Evolutionary conservation across 2,888 invertebrate species (phyloP), one percentile per base, ranked within the genome.

Genomic region (Leptopilina drosophilae): DNA sequence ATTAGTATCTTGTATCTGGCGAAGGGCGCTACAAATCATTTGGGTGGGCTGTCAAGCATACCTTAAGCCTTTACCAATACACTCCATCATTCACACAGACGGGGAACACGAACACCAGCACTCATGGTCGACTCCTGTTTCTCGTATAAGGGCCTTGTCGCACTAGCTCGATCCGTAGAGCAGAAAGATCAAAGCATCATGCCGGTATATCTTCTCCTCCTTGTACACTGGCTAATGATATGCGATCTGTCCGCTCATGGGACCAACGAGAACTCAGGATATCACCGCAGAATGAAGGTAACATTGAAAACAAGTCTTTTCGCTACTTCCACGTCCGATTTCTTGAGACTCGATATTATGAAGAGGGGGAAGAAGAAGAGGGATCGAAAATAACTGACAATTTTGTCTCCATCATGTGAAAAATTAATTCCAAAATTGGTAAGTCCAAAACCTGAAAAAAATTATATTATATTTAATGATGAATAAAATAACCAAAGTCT

Each of bases 21-120:
- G 82, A 83, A 84, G 83, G 81, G 82, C 82, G 82, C 83, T 67
- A 87, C 86, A 87, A 87, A 87, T 87, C 86, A 87, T 87, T 85
- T 82, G 80, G 83, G 83, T 82, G 81, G 81, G 82, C 81, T 85
- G 85, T 85, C 85, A 81, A 82, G 67, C 81, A 66, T 84, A 82
- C 78, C 79, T 83, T 69, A 79, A 85, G 81, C 76, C 67, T 69
- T 42, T 64, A 79, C 78, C 77, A 79, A 78, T 78, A 78, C 76
- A 49, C 26, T 9, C 64, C 40, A 46, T 66, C 56, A 69, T 67
- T 15, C 26, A n/a, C 53, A 67, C 67, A 49, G 49, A 49, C 49
- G 11, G 11, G 12, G 12, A 49, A 49, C 66, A 66, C 66, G 5
- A 15, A 42, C 46, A 67, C 20, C 1, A 5, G 12, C 26, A 53